These are phyloP conservation scores for Anguilla pacifica DNA, from an alignment of 2,797 vertebrate genomes.

Conservation along the genomic window DNA sequence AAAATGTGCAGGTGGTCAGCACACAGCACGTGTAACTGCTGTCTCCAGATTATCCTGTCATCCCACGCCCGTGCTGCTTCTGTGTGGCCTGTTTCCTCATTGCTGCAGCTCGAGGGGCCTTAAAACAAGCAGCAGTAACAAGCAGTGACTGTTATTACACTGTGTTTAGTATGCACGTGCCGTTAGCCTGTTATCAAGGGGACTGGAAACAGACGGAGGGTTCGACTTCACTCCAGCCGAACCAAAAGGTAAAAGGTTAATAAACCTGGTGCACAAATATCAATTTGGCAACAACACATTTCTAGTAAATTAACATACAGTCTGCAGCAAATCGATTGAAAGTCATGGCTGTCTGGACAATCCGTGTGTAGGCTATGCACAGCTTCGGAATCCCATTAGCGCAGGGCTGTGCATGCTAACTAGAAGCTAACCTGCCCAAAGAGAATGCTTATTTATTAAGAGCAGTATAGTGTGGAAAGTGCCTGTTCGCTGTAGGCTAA, in stretches of 20 bases:
- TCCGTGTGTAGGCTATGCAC: background rate
- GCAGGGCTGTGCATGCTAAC: too few relatives aligned
- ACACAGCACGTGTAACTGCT: background rate
- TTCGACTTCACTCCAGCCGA: background rate
- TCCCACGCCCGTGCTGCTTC: background rate
- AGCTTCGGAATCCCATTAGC: background rate
- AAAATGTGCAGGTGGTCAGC: background rate
- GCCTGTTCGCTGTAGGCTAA: background rate
- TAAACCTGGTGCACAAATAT: background rate
- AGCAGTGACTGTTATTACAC: background rate
- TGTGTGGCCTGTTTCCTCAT: background rate
- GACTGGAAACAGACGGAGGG: background rate
- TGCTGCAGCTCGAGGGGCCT: background rate
- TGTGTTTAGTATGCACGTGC: background rate
- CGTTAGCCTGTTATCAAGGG: background rate
- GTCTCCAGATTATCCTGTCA: background rate
- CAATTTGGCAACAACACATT: background rate
- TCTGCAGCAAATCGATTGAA: background rate
- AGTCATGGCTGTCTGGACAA: background rate
- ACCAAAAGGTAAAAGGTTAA: conserved; percentile 21
- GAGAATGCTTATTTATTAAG: background rate
- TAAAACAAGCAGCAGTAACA: background rate
- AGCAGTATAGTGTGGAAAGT: background rate
- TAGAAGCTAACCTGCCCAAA: background rate
- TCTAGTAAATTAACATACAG: background rate